A percentile compares a stretch with the other conserved stretches of the same genome.
Evolutionary conservation across 2,888 invertebrate genomes (phyloP).

Genomic region (Ochropleura plecta): DNA sequence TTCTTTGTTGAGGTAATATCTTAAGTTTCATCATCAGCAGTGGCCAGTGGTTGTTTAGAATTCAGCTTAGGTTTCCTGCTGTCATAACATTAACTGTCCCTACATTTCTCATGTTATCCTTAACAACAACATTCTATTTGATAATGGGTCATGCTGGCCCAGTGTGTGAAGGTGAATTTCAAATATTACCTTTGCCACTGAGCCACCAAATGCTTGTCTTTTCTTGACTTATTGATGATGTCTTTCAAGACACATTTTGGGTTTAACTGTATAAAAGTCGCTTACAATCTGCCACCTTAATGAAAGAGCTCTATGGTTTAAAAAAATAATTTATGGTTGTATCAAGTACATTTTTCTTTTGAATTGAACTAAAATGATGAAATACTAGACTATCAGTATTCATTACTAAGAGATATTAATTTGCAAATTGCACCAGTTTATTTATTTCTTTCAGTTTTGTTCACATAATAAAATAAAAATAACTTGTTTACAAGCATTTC

Average conservation of each 20-base stretch:
- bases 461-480: background rate
- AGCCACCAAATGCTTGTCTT: background rate
- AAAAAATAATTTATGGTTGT: background rate
- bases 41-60: background rate
- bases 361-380: background rate
- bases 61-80: background rate
- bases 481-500: background rate
- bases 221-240: background rate
- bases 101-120: background rate
- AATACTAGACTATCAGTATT: background rate
- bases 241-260: too few species aligned
- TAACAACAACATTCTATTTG: background rate
- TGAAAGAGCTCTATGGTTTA: background rate
- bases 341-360: background rate
- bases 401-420: background rate
- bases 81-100: background rate
- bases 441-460: background rate
- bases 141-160: background rate
- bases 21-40: constrained; percentile 34
- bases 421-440: background rate
- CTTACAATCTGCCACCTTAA: background rate
- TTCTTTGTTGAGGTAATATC: constrained; percentile 49
- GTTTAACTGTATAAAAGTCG: background rate
- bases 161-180: background rate
- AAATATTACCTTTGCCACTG: background rate